These are phyloP conservation scores for Synanthedon vespiformis DNA, from an alignment of 2,888 invertebrate species.

Conservation along the genomic window DNA sequence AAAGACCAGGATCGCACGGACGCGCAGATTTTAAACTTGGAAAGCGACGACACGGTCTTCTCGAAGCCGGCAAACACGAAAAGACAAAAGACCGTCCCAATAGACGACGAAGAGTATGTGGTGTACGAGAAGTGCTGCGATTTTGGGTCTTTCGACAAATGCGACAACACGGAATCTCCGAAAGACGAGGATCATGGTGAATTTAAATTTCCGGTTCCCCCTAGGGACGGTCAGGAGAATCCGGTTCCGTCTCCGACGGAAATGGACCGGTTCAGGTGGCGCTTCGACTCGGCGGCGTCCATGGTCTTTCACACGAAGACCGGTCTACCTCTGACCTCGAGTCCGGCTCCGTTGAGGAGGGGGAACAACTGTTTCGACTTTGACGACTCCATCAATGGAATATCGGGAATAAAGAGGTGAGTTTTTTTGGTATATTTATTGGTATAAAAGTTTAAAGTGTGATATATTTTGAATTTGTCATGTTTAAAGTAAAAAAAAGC, in stretches of 20 bases:
- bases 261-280: conserved; percentile 78
- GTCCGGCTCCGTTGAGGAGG: conserved; percentile 84
- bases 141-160: conserved; percentile 49
- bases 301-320: conserved; percentile 87
- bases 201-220: conserved; percentile 34
- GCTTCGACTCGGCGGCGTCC: conserved; percentile 81
- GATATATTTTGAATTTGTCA: no score
- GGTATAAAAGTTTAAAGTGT: not conserved
- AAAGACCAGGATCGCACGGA: conserved; percentile 17
- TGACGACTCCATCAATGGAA: conserved; percentile 82
- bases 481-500: no score
- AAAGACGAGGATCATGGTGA: conserved; percentile 24
- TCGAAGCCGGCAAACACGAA: conserved; percentile 35
- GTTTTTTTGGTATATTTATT: not conserved
- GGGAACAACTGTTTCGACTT: conserved; percentile 86
- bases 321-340: conserved; percentile 85
- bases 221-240: conserved; percentile 20
- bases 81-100: conserved; percentile 49
- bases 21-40: conserved; percentile 27
- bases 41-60: conserved; percentile 51
- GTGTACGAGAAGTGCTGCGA: conserved; percentile 55
- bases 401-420: conserved; percentile 85
- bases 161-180: conserved; percentile 33
- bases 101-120: conserved; percentile 47
- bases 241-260: conserved; percentile 78